Percentiles rank a stretch among this genome's conserved stretches.
Evolutionary conservation across 2,113 vertebrate genomes (phyloP).

Genomic region (Odontesthes bonariensis): DNA sequence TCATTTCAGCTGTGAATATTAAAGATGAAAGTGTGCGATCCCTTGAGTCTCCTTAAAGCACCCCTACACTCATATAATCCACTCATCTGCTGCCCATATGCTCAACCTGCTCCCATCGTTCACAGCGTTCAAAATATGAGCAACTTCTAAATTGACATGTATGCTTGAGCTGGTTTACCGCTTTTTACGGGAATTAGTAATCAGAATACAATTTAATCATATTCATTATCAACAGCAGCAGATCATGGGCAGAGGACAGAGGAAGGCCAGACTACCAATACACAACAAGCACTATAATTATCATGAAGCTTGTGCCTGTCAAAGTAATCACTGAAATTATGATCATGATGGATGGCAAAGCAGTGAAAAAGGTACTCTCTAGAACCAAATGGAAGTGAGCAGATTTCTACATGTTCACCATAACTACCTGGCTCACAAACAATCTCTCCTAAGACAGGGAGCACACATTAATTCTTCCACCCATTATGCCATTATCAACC

Average conservation of each 20-base stretch:
- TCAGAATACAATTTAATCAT: background rate
- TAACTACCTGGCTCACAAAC: slow-evolving; percentile 20
- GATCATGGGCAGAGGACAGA: background rate
- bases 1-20: background rate
- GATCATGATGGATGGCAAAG: slow-evolving; percentile 9
- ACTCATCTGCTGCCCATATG: slow-evolving; percentile 10
- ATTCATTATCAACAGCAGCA: background rate
- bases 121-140: background rate
- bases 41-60: background rate
- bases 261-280: slow-evolving; percentile 10
- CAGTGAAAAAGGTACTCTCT: background rate
- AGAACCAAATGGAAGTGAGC: slow-evolving; percentile 11
- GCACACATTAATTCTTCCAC: slow-evolving; percentile 25
- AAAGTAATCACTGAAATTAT: slow-evolving; percentile 31
- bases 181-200: background rate
- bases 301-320: slow-evolving; percentile 7
- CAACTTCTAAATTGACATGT: background rate
- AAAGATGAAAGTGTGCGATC: slow-evolving; percentile 1
- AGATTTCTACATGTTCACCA: slow-evolving; percentile 32
- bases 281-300: slow-evolving; percentile 13
- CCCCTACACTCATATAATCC: background rate
- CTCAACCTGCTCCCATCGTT: background rate
- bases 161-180: background rate
- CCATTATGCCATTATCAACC: slow-evolving; percentile 53
- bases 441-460: slow-evolving; percentile 3